A percentile compares a stretch with the other conserved stretches of the same genome.
These are phyloP conservation scores for Microcebus tavaratra DNA, from an alignment of 2,113 vertebrate genomes.

Conservation along the genomic window DNA sequence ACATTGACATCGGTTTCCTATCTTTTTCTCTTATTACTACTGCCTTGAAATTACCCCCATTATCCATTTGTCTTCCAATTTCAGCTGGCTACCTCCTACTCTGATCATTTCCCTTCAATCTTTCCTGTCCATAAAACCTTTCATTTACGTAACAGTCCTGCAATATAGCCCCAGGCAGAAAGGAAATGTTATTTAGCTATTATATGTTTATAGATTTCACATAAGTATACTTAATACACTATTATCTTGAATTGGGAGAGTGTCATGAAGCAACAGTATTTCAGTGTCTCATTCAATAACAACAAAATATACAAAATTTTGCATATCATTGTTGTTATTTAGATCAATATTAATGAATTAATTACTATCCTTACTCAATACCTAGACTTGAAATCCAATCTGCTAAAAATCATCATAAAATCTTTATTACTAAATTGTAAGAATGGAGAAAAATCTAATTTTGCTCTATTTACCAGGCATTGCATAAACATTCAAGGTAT, in stretches of 20 bases:
- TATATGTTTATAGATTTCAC: not conserved
- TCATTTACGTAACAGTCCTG: not conserved
- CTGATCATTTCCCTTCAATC: not conserved
- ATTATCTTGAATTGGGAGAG: not conserved
- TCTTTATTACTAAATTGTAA: not conserved
- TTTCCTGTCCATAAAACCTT: not conserved
- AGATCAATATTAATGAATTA: not conserved
- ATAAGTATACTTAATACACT: not conserved
- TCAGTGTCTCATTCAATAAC: not conserved
- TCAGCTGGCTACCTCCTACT: not conserved
- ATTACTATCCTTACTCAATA: not conserved
- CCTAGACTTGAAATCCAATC: not conserved
- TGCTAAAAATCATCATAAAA: not conserved
- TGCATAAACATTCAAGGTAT: not conserved
- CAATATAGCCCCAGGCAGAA: not conserved
- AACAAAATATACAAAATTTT: not conserved
- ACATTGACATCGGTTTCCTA: not conserved
- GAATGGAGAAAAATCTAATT: not conserved
- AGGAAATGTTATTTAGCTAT: not conserved
- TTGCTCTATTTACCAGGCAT: not conserved
- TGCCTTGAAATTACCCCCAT: not conserved
- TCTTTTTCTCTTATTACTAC: not conserved
- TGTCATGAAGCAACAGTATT: not conserved
- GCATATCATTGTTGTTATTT: not conserved
- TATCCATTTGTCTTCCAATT: not conserved